These are phyloP conservation scores for Dipodomys spectabilis DNA, from an alignment of 2,113 vertebrate species.

Conservation along the genomic window DNA sequence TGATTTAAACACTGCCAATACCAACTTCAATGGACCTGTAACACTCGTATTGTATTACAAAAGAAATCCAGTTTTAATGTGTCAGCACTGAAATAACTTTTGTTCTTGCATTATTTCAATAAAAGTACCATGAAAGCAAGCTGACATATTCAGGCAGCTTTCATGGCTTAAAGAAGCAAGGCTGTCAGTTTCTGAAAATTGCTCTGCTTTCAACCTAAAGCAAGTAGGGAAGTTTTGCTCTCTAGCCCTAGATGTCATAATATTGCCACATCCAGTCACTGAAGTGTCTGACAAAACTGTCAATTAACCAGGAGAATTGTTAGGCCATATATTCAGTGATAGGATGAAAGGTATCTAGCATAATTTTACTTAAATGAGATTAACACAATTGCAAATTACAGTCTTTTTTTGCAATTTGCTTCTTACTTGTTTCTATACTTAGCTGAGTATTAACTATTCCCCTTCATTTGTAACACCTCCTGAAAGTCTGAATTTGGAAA, in stretches of 20 bases:
- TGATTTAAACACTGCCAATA: background rate
- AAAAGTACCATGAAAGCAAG: conserved; percentile 38
- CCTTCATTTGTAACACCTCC: background rate
- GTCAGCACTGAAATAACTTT: conserved; percentile 2
- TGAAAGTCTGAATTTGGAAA: too few species aligned
- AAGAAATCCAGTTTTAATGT: conserved; percentile 52
- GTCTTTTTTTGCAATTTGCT: background rate
- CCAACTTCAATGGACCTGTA: background rate
- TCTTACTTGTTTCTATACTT: background rate
- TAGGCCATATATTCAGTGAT: background rate
- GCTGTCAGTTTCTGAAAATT: conserved; percentile 46
- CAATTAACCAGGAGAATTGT: conserved; percentile 20
- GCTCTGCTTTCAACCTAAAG: conserved; percentile 47
- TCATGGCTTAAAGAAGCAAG: conserved; percentile 16
- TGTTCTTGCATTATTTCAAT: conserved; percentile 54
- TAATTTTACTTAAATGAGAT: background rate
- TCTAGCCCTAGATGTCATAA: background rate
- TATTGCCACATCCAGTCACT: background rate
- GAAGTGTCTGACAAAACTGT: conserved; percentile 34
- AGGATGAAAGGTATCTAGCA: background rate
- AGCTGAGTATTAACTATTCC: conserved; percentile 14
- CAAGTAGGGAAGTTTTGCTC: background rate
- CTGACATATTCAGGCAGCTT: conserved; percentile 48
- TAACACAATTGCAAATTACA: background rate
- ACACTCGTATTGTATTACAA: conserved; percentile 37